Percentiles rank a stretch among this genome's conserved stretches.
These are phyloP conservation scores for Steinernema carpocapsae DNA, from an alignment of 2,888 invertebrate genomes.

Conservation along the genomic window DNA sequence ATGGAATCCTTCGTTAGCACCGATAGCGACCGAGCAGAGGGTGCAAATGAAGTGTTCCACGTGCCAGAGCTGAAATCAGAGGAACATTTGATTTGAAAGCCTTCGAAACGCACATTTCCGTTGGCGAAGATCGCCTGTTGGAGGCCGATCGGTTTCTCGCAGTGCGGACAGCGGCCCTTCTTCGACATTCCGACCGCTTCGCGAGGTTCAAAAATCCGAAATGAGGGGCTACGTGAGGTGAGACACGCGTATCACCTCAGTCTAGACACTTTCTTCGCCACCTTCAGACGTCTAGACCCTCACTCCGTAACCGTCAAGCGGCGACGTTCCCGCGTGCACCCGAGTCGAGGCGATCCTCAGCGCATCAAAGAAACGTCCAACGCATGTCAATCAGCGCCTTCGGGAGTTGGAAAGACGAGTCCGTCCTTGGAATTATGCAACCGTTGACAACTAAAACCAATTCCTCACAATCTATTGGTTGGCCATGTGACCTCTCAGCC, in stretches of 20 bases:
- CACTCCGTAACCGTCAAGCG: too few relatives aligned
- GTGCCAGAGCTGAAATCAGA: conserved; percentile 18
- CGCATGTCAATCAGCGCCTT: neutral
- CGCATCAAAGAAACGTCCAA: neutral
- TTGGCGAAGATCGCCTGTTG: conserved; percentile 18
- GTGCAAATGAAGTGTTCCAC: conserved; percentile 15
- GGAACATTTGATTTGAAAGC: neutral
- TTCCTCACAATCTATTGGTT: too few relatives aligned
- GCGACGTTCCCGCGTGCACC: too few relatives aligned
- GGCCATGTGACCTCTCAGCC: too few relatives aligned
- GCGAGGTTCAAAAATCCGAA: neutral
- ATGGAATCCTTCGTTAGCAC: conserved; percentile 17
- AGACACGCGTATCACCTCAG: too few relatives aligned
- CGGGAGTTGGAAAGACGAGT: neutral
- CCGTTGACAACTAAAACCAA: neutral
- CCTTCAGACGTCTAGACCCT: too few relatives aligned
- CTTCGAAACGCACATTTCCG: neutral
- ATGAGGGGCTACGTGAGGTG: neutral
- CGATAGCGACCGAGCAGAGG: conserved; percentile 20
- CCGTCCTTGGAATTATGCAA: neutral
- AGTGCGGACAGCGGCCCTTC: conserved; percentile 16
- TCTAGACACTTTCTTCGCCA: too few relatives aligned
- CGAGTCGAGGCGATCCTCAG: neutral
- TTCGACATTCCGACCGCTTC: neutral
- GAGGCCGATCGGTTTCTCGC: conserved; percentile 20